A percentile compares a stretch with the other conserved stretches of the same genome.
These are phyloP conservation scores for Lophotis ruficrista DNA, from an alignment of 2,113 vertebrate genomes.

Conservation along the genomic window DNA sequence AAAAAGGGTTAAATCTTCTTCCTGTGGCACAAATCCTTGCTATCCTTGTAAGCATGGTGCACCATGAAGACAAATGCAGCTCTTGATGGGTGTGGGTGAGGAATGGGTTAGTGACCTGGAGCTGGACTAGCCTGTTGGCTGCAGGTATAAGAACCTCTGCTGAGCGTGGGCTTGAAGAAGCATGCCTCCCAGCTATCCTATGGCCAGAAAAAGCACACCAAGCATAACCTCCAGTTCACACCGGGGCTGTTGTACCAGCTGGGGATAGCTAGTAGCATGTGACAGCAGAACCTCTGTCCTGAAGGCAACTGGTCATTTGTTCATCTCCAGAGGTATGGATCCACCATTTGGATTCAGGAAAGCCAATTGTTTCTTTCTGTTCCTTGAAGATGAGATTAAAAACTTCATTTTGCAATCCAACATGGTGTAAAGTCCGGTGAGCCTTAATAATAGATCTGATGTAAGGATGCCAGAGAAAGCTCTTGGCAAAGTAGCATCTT, in stretches of 20 bases:
- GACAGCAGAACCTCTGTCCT: neutral
- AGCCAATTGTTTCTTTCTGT: neutral
- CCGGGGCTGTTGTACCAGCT: rapidly evolving
- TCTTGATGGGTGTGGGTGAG: neutral
- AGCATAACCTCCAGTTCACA: neutral
- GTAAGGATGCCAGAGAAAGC: neutral
- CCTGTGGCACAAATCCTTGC: neutral
- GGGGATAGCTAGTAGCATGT: rapidly evolving
- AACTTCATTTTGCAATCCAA: neutral
- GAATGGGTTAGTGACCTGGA: neutral
- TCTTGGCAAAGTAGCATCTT: neutral
- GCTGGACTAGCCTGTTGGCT: neutral
- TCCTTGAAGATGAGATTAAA: neutral
- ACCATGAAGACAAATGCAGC: neutral
- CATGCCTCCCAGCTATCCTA: neutral
- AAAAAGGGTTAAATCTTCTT: neutral
- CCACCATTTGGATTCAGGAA: neutral
- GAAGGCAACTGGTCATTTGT: neutral
- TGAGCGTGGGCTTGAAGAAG: neutral
- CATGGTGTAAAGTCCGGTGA: neutral
- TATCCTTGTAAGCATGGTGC: neutral
- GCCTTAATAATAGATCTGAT: neutral
- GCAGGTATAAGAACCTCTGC: neutral
- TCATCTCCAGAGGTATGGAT: neutral
- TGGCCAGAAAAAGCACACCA: neutral